phyloP scores from a whole-genome alignment of 2,888 invertebrate species.

The Agonopterix arenella region DNA sequence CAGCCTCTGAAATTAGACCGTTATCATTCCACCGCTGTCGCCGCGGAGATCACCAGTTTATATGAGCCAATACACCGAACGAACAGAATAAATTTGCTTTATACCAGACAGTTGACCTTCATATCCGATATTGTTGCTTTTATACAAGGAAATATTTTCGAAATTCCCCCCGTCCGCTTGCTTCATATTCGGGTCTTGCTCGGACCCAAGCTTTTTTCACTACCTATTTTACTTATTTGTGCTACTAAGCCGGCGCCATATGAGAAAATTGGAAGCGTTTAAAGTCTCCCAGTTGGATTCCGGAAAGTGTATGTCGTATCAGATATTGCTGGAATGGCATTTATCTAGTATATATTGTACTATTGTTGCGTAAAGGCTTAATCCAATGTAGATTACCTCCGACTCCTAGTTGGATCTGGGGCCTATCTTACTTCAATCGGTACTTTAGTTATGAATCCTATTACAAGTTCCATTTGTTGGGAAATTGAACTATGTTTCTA shows the following conservation, averaged over 20 bases:
- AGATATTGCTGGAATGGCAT: conserved; percentile 6
- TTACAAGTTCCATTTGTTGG: background rate
- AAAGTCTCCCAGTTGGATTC: conserved; percentile 26
- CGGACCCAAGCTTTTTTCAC: conserved; percentile 25
- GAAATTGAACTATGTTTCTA: too few species aligned
- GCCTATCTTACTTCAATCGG: conserved; percentile 2
- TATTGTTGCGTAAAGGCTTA: conserved; percentile 1
- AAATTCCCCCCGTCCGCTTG: conserved; percentile 41
- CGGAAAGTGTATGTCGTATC: conserved; percentile 7
- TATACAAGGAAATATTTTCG: conserved; percentile 57
- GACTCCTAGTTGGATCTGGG: background rate
- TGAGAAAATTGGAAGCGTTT: conserved; percentile 43
- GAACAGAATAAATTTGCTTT: conserved; percentile 74
- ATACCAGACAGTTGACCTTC: conserved; percentile 70
- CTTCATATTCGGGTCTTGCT: conserved; percentile 33
- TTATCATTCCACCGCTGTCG: conserved; percentile 72
- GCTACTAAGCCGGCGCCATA: conserved; percentile 36
- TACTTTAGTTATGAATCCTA: conserved; percentile 1
- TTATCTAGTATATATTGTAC: background rate
- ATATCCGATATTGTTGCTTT: conserved; percentile 67
- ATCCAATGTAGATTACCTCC: conserved; percentile 4
- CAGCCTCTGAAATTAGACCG: conserved; percentile 68
- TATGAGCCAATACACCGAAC: conserved; percentile 70
- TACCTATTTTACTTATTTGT: conserved; percentile 46
- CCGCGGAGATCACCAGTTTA: conserved; percentile 66